phyloP scores from a whole-genome alignment of 1,140 invertebrate species.

The Procambarus clarkii region DNA sequence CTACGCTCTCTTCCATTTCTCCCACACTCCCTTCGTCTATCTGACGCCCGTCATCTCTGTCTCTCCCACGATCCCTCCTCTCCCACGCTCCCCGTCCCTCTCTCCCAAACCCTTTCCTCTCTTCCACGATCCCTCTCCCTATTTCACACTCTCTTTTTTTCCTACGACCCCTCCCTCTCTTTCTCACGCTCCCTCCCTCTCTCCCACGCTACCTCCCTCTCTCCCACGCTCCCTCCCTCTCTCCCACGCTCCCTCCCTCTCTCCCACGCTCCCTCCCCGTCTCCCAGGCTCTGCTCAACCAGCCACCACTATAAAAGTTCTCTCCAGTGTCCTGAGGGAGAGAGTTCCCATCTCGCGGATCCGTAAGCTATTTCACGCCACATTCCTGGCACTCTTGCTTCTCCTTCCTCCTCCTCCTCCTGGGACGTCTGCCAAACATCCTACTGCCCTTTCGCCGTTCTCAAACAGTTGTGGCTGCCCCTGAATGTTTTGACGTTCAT shows the following conservation, averaged over 20 bases:
- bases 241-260: no score
- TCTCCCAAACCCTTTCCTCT: neutral
- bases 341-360: neutral
- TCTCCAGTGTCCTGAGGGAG: slow-evolving; percentile 1
- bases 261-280: no score
- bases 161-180: neutral
- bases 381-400: neutral
- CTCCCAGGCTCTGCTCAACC: neutral
- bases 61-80: neutral
- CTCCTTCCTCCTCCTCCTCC: neutral
- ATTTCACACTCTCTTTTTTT: neutral
- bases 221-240: no score
- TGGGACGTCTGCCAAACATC: neutral
- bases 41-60: neutral
- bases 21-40: neutral
- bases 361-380: neutral
- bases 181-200: neutral
- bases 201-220: neutral
- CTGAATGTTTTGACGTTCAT: no score
- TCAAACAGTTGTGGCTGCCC: no score
- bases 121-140: neutral
- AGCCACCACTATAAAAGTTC: slow-evolving; percentile 1
- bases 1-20: neutral
- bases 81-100: neutral
- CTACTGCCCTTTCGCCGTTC: neutral